Evolutionary conservation across 1,140 invertebrate species (phyloP).

Genomic region (Chlorops oryzae): DNA sequence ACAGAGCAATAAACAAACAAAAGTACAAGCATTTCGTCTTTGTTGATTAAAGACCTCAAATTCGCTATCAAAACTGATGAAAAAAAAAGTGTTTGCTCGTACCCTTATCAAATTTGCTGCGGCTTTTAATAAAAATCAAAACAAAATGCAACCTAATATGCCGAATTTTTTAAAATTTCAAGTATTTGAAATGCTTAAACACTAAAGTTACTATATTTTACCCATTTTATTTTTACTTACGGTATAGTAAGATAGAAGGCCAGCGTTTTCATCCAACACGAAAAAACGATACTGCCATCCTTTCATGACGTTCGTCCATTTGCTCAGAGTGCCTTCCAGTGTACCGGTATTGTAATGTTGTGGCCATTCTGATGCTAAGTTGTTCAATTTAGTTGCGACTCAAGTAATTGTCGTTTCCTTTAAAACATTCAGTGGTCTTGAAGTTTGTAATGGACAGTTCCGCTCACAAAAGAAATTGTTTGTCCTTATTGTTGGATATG

Average conservation of each 20-base stretch:
- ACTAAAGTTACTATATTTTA: too few relatives aligned
- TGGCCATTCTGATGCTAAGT: constrained; percentile 2
- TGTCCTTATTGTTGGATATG: background rate
- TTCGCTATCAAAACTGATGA: too few relatives aligned
- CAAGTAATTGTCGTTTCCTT: background rate
- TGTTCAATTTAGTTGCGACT: too few relatives aligned
- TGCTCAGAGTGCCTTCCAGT: constrained; percentile 97
- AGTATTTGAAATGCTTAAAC: too few relatives aligned
- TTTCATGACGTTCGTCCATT: constrained; percentile 99
- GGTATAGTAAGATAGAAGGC: constrained; percentile 93
- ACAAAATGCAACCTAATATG: too few relatives aligned
- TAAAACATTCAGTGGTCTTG: background rate
- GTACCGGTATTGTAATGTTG: constrained; percentile 41
- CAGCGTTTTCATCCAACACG: constrained; percentile 92
- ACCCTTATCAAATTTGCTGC: too few relatives aligned
- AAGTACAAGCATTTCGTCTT: too few relatives aligned
- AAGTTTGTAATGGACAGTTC: background rate
- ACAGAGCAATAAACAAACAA: too few relatives aligned
- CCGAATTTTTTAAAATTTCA: too few relatives aligned
- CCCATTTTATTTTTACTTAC: constrained; percentile 73
- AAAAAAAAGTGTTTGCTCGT: too few relatives aligned
- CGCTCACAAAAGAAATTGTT: background rate
- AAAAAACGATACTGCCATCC: constrained; percentile 99
- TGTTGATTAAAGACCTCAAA: too few relatives aligned
- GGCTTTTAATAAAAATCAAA: too few relatives aligned